Evolutionary conservation across 2,888 invertebrate genomes (phyloP), one percentile per base, ranked within the genome.

Genomic region (Celastrina argiolus): DNA sequence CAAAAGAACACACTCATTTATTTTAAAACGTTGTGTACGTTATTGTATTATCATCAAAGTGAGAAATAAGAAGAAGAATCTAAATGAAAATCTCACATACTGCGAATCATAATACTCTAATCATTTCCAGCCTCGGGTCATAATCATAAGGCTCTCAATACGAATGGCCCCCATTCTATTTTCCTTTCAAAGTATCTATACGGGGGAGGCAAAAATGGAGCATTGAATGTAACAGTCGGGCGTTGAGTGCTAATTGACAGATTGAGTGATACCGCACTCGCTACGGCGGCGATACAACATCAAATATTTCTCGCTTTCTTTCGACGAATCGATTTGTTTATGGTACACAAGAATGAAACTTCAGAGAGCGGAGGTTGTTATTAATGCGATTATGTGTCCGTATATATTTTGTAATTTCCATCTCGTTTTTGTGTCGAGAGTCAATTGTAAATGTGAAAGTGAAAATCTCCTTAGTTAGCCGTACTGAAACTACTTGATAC

Each of bases 261-360:
- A 81, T 80, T 77, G 87, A 88, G 85, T 85, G 87, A 87, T 75
- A 77, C 73, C 76, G 75, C 80, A 78, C 81, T 81, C 78, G 69
- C 72, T 66, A 69, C 71, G 69, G 58, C 61, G 51, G 45, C 67
- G 65, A 61, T 61, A 61, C 22, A 22, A 36, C 18, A 39, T 59
- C 31, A 31, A 61, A 61, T 61, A 61, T 61, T 61, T 61, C 36
- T 61, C 61, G 18, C 12, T 22, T 61, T 34, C 39, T 61, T 36
- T 61, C 51, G 51, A 3, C 51, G 61, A 39, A 61, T 61, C 36
- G 61, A 61, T 61, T 61, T 61, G 36, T 61, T 51, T 51, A 51
- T 51, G 22, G 51, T 26, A 36, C 7, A 28, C 1, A 22, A 36
- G 10, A 51, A 22, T 26, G 22, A 22, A 51, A 51, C 5, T 22